phyloP scores from a whole-genome alignment of 2,113 vertebrate species.

The Elachura formosa region DNA sequence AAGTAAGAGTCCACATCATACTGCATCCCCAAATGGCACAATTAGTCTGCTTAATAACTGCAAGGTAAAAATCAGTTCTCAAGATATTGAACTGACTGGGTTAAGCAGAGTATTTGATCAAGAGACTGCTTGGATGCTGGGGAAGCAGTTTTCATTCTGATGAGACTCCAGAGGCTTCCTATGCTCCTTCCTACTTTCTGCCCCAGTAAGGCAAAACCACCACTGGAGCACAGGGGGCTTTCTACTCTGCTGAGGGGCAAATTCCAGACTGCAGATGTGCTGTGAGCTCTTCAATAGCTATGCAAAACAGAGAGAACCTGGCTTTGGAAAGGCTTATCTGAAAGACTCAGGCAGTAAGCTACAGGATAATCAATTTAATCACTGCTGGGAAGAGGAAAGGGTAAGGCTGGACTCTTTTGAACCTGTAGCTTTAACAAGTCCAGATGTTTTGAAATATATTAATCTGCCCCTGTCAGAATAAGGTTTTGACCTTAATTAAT shows the following conservation, averaged over 20 bases:
- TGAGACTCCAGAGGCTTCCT: neutral
- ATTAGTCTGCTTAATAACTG: neutral
- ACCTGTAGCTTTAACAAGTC: neutral
- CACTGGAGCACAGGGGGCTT: neutral
- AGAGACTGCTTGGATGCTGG: neutral
- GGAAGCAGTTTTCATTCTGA: neutral
- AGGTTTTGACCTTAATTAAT: constrained; percentile 16
- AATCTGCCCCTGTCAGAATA: neutral
- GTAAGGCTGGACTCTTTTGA: neutral
- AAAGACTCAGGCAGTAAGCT: neutral
- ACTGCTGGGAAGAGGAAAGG: constrained; percentile 1
- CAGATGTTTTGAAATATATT: constrained; percentile 9
- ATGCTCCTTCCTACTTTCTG: neutral
- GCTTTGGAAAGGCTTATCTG: neutral
- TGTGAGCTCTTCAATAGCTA: neutral
- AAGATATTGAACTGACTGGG: neutral
- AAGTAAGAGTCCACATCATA: neutral
- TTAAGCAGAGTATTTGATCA: neutral
- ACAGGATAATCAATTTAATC: neutral
- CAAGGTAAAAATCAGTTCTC: neutral
- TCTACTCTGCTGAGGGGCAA: fast-evolving
- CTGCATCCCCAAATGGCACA: neutral
- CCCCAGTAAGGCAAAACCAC: neutral
- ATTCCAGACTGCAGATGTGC: neutral
- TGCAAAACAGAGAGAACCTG: neutral